Conservation (phyloP, 2,797 vertebrate genomes). For the Gymnodraco acuticeps region DNA sequence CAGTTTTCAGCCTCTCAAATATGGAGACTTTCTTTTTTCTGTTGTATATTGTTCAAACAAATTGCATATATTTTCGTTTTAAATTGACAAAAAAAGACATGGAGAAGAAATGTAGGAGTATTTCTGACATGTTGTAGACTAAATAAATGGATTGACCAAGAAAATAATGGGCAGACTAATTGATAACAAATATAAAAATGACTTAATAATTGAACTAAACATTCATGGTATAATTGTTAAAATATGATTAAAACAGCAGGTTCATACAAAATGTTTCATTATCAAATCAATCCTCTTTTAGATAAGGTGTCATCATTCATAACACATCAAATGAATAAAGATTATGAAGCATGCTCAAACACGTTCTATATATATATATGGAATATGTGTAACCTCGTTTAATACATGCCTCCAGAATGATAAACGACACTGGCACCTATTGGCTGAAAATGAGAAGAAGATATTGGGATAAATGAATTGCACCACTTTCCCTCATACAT, state of each 20-base stretch:
- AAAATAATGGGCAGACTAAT: too few relatives aligned
- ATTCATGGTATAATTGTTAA: too few relatives aligned
- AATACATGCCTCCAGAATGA: background rate
- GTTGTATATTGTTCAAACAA: too few relatives aligned
- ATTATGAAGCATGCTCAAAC: background rate
- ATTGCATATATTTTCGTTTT: too few relatives aligned
- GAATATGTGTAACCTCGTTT: background rate
- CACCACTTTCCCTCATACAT: background rate
- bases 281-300: background rate
- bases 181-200: too few relatives aligned
- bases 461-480: background rate
- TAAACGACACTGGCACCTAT: slow-evolving; percentile 37
- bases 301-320: background rate
- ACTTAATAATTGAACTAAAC: background rate
- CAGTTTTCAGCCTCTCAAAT: too few relatives aligned
- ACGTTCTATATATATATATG: background rate
- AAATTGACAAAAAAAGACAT: too few relatives aligned
- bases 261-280: background rate
- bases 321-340: background rate
- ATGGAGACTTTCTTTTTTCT: too few relatives aligned
- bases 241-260: background rate
- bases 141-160: too few relatives aligned
- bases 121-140: too few relatives aligned
- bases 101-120: too few relatives aligned
- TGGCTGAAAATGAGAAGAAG: slow-evolving; percentile 14